These are phyloP conservation scores for Salvelinus fontinalis DNA, from an alignment of 2,113 vertebrate genomes.

Conservation along the genomic window DNA sequence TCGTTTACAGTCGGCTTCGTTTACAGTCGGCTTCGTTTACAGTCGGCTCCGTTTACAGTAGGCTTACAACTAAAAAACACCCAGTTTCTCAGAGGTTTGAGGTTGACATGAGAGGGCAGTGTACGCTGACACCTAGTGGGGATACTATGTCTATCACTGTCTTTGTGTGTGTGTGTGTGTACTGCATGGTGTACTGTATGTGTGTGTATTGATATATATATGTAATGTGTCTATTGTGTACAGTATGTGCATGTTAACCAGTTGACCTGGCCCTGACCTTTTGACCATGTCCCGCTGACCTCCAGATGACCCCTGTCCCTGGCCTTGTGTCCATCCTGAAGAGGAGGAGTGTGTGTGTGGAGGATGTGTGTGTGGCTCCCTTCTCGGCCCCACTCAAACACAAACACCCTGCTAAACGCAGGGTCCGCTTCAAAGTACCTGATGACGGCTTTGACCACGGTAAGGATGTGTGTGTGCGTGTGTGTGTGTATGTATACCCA, in stretches of 20 bases:
- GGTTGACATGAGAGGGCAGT: no score
- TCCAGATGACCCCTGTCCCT: conserved; percentile 80
- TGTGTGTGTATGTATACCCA: background rate
- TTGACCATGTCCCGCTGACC: background rate
- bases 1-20: no score
- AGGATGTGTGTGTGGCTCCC: conserved; percentile 58
- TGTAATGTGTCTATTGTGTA: conserved; percentile 1
- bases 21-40: no score
- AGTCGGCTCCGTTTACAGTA: no score
- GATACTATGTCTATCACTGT: background rate
- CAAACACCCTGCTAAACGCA: conserved; percentile 79
- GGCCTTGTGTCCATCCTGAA: conserved; percentile 95
- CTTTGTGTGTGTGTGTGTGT: background rate
- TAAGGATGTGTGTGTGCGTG: conserved; percentile 50
- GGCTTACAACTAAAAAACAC: no score
- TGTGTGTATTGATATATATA: conserved; percentile 4
- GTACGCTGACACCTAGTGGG: background rate
- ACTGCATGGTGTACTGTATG: background rate
- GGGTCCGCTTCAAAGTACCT: conserved; percentile 89
- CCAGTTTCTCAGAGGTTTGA: no score
- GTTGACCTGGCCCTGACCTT: no score
- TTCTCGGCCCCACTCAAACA: conserved; percentile 59
- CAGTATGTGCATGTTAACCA: no score
- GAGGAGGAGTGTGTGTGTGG: conserved; percentile 70
- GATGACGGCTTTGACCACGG: conserved; percentile 88